Evolutionary conservation across 2,797 vertebrate species (phyloP).

Genomic region (Leptatherina wallacei): DNA sequence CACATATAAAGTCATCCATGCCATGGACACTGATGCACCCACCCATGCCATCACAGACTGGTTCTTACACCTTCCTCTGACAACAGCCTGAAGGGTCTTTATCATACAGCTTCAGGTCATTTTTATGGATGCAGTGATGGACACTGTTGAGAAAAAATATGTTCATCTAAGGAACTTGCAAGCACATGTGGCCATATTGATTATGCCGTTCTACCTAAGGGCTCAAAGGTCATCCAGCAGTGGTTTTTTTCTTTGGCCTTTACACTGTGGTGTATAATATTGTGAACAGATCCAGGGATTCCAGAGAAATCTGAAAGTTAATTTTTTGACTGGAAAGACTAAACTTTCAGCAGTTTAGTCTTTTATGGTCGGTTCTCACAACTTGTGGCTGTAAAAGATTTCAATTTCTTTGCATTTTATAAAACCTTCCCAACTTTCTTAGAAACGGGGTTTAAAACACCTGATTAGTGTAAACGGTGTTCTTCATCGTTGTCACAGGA

Average conservation of each 20-base stretch:
- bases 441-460: not conserved
- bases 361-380: not conserved
- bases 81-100: not conserved
- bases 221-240: not conserved
- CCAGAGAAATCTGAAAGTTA: no score
- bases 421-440: not conserved
- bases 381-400: no score
- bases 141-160: no score
- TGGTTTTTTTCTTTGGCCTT: not conserved
- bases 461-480: not conserved
- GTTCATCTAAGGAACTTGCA: no score
- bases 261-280: no score
- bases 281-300: no score
- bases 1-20: not conserved
- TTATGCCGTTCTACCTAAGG: not conserved
- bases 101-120: not conserved
- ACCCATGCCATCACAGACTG: not conserved
- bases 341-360: not conserved
- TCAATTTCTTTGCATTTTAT: not conserved
- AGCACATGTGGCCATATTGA: not conserved
- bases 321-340: not conserved
- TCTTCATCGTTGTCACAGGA: not conserved
- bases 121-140: not conserved
- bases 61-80: not conserved
- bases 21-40: not conserved